A percentile compares a stretch with the other conserved stretches of the same genome.
These are phyloP conservation scores for Scolopax bukidnonensis DNA, from an alignment of 2,797 vertebrate species.

Conservation along the genomic window DNA sequence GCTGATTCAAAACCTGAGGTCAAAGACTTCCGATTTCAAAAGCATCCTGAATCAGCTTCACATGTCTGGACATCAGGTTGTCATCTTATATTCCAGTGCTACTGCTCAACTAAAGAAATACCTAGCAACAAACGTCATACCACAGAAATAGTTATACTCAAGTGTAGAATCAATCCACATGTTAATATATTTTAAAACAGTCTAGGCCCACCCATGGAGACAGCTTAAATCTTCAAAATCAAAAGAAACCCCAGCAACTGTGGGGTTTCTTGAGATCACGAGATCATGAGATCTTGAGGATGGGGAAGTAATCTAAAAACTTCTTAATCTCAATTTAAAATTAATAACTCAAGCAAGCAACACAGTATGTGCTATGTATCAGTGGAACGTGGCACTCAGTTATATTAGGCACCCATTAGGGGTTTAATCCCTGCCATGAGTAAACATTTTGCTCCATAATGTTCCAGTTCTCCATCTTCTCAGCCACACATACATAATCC, in stretches of 20 bases:
- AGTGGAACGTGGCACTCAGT: background rate
- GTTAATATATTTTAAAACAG: conserved; percentile 12
- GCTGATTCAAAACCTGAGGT: background rate
- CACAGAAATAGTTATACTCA: conserved; percentile 2
- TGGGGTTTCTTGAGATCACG: no score
- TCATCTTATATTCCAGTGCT: background rate
- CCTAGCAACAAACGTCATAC: background rate
- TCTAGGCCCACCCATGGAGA: conserved; percentile 18
- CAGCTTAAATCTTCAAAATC: conserved; percentile 11
- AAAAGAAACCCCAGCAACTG: conserved; percentile 17
- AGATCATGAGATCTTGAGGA: background rate
- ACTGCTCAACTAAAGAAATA: background rate
- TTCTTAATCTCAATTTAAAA: background rate
- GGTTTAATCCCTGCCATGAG: background rate
- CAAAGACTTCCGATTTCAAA: background rate
- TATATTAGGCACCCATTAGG: background rate
- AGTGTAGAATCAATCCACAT: background rate
- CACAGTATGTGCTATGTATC: background rate
- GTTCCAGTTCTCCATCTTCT: background rate
- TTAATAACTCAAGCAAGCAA: background rate
- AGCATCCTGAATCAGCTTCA: background rate
- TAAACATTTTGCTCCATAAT: background rate
- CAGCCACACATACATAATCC: background rate
- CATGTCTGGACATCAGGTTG: background rate
- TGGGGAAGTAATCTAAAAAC: background rate